Base-by-base conservation (phyloP, 2,113 vertebrate species). In the Oncorhynchus keta region DNA sequence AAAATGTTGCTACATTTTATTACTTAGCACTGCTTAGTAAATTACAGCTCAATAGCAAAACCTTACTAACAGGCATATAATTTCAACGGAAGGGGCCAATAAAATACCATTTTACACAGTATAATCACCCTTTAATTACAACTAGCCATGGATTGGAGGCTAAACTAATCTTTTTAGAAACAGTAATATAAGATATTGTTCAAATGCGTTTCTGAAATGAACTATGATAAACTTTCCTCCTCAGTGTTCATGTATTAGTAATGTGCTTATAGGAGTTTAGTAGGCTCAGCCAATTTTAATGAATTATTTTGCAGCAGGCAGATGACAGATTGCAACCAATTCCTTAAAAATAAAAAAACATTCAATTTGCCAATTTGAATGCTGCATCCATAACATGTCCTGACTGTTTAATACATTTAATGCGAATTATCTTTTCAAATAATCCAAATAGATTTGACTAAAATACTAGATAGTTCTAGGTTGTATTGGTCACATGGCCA, bases 231-330 rank as follows among this genome's bases (percentile, higher is more conserved):
- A 87, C 90, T 93, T 93, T 92, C 84, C 80, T 45, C 39, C 39
- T 45, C 39, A 89, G 85, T 78, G 82, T 83, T 91, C 84, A 90
- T 91, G 16, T 85, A 90, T 89, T 85, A 85, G 90, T 93, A 91
- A 92, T 89, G 89, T 90, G 85, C 91, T 92, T 90, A 91, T 80
- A 90, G 85, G 82, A 91, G 93, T 92, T 93, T 92, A 92, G 87
- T 73, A 51, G 49, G 68, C 75, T 67, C 66, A 81, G 77, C 24
- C 66, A 22, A 74, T 81, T 83, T 71, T 79, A 79, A 74, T 80
- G 75, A 82, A 73, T 85, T 80, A 79, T 75, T 82, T 76, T 75
- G 32, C 72, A 64, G 14, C n/a, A 49, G 39, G 76, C 82, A 83
- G 85, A 85, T 91, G 91, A 79, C 82, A 83, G 85, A 86, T 91